A percentile compares a stretch with the other conserved stretches of the same genome.
Evolutionary conservation across 2,797 vertebrate genomes (phyloP).

Genomic region (Notolabrus celidotus): DNA sequence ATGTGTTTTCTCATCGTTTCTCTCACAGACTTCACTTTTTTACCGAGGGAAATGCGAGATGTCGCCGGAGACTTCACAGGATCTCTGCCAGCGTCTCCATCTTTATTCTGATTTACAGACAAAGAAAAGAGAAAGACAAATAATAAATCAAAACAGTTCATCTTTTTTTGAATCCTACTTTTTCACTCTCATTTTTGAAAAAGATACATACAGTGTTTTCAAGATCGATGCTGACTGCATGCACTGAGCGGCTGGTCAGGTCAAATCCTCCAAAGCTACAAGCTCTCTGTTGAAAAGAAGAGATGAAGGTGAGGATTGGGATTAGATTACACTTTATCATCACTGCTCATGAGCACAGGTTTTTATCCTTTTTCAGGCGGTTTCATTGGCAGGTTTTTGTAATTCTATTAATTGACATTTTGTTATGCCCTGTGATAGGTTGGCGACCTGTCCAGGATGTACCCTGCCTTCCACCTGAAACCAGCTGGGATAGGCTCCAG

Average conservation of each 20-base stretch:
- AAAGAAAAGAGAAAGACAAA: not conserved
- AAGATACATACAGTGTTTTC: constrained; percentile 85
- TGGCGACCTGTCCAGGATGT: no score
- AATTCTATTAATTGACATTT: no score
- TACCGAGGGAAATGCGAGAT: constrained; percentile 94
- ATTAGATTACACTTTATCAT: no score
- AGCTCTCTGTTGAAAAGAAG: constrained; percentile 87
- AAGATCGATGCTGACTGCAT: constrained; percentile 79
- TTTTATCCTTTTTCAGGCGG: no score
- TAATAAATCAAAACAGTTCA: not conserved
- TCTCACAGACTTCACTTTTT: constrained; percentile 97
- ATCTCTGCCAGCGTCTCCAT: constrained; percentile 88
- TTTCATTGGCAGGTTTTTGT: no score
- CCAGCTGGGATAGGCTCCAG: no score
- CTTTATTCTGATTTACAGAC: constrained; percentile 86
- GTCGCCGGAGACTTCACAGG: constrained; percentile 91
- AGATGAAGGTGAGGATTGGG: not conserved
- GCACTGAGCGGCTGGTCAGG: constrained; percentile 90
- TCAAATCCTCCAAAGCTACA: constrained; percentile 99
- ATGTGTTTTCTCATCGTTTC: constrained; percentile 99
- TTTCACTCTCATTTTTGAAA: not conserved
- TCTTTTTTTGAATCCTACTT: no score
- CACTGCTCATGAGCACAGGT: no score
- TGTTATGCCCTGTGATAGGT: no score
- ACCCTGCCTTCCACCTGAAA: no score